Evolutionary conservation across 2,113 vertebrate genomes (phyloP), one percentile per base, ranked within the genome.

Genomic region (Eurystomus gularis): DNA sequence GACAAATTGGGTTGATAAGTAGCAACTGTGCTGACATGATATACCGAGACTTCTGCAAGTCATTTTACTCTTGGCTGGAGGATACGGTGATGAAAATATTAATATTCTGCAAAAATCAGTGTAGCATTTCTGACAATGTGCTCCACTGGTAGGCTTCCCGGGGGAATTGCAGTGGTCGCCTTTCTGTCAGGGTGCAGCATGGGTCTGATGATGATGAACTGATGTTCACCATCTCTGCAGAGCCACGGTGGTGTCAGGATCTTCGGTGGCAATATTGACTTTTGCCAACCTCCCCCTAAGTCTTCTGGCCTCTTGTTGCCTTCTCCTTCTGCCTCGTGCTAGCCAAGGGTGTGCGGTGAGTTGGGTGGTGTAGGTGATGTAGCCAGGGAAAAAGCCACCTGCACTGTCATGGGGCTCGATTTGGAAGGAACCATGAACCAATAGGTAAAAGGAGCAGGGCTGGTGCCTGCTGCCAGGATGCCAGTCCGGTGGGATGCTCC

Each of bases 1-100:
- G 96, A 95, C 95, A 96, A 95, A 96, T 96, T 90, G 93, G 82
- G 88, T 95, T 95, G 95, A 92, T 95, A 96, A 97, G 92, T 83
- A 95, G 90, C 28, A 7, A 88, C 93, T 90, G 82, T 62, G 88
- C 72, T 95, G 96, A 96, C 94, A 96, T 94, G 94, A 95, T 96
- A 96, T 82, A 95, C 76, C 2, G 64, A 95, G 96, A 88, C 93
- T 96, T 70, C 92, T 86, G 90, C 90, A 78, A 94, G 93, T 95
- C 92, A 83, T 93, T 94, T 96, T 86, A 17, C 80, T 96, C 80
- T 78, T 93, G 92, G 94, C 82, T 96, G 88, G 48, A 93, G 90
- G 82, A 88, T 93, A 68, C 31, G 86, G 88, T 25, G 0, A 86
- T 90, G 82, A 96, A 96, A 97, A 92, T 79, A 92, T 96, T 94